Conservation (phyloP, 2,888 invertebrate genomes). For the Pammene aurita region DNA sequence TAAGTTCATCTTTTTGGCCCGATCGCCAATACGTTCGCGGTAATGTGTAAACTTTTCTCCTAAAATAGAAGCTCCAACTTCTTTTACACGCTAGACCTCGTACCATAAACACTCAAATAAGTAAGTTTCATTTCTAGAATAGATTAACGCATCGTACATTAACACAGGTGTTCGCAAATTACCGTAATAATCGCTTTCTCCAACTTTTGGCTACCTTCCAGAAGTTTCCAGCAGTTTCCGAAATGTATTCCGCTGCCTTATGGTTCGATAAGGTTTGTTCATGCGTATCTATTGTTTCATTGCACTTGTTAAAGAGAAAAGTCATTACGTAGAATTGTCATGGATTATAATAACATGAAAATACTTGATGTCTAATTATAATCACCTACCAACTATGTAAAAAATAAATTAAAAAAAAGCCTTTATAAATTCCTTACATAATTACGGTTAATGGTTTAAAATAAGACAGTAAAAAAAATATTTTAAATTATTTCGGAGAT, state of each 20-base stretch:
- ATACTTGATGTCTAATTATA: too few species aligned
- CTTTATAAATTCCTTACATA: too few species aligned
- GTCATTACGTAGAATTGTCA: background rate
- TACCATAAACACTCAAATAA: too few species aligned
- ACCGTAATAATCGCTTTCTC: constrained; percentile 41
- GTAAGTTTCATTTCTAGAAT: background rate
- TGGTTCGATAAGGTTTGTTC: constrained; percentile 1
- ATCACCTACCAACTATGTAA: too few species aligned
- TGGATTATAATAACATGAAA: too few species aligned
- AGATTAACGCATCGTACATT: background rate
- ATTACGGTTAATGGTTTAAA: too few species aligned
- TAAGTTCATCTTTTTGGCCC: too few species aligned
- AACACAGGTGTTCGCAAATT: constrained; percentile 28
- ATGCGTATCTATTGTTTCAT: background rate
- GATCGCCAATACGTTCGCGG: too few species aligned
- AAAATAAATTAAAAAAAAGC: too few species aligned
- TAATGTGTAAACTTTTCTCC: too few species aligned
- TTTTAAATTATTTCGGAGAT: too few species aligned
- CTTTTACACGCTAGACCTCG: background rate
- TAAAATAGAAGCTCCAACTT: background rate
- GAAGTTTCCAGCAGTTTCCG: background rate
- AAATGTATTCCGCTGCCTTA: background rate
- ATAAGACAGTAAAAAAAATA: too few species aligned
- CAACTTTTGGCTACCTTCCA: background rate
- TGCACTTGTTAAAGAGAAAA: background rate